Base-by-base conservation (phyloP, 2,888 invertebrate genomes). In the Meandrusa payeni region DNA sequence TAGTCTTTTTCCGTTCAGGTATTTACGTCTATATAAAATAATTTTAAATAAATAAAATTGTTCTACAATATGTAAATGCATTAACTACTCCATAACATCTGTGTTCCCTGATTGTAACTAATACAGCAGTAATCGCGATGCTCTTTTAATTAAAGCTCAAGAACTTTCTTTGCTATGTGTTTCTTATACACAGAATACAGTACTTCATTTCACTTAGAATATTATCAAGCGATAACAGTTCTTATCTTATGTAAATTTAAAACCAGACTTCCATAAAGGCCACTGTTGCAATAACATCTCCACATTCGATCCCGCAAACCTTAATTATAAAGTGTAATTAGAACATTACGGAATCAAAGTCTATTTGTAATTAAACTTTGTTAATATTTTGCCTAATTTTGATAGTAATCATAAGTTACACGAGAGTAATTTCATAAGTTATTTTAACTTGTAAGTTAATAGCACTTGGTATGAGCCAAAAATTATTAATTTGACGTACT, bases 71-170 rank as follows among this genome's bases (percentile, higher is more conserved):
- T 1, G n/a, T 28, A 15, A 4, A 3, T n/a, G 5, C 3, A 34
- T 41, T 41, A 7, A 0, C 37, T n/a, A 33, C 38, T 33, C 26
- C 11, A 15, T 15, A 0, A 9, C 4, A 15, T 28, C 48, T 24
- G 40, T 73, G 64, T 69, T 64, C 65, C 46, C 48, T 60, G 61
- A 67, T 68, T 66, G 65, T 70, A 70, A 75, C 68, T 70, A 74
- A 75, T 75, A 74, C 63, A 73, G 69, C 59, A 67, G 71, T 76
- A 78, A 77, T 76, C 69, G 67, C 69, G 64, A 72, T 69, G 72
- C 56, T 75, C 69, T 74, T 80, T 73, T 77, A 79, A 79, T 80
- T 79, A 76, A 69, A 69, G 61, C 59, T 61, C 61, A 65, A 71
- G 72, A 68, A 74, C 63, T 72, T 73, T 69, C 66, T 70, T 76